Evolutionary conservation across 37 sponge, comb jelly and placozoan species (phyloP).

Genomic region (Theonella swinhoei): DNA sequence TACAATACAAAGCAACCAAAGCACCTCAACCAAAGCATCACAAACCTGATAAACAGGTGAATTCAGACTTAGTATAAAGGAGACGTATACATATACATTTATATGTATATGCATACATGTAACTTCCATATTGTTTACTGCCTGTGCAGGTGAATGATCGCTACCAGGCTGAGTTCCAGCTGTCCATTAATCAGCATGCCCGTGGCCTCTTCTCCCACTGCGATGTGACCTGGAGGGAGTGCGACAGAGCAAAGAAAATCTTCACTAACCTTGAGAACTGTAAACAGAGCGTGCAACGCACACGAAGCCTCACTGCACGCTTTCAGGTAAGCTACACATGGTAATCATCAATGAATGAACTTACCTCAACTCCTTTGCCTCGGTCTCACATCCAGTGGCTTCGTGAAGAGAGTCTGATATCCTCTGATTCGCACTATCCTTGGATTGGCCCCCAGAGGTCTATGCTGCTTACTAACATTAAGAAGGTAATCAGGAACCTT

Average conservation of each 20-base stretch:
- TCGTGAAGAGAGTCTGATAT: slow-evolving; percentile 67
- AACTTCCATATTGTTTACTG: neutral
- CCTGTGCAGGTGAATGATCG: slow-evolving; percentile 64
- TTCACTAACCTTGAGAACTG: slow-evolving; percentile 69
- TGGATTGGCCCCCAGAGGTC: slow-evolving; percentile 71
- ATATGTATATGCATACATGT: no score
- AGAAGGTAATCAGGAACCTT: slow-evolving; percentile 46
- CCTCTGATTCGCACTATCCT: slow-evolving; percentile 53
- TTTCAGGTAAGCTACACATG: slow-evolving; percentile 53
- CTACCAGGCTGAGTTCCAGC: slow-evolving; percentile 45
- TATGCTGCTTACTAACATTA: slow-evolving; percentile 58
- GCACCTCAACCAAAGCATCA: no score
- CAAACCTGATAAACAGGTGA: no score
- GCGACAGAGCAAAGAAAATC: slow-evolving; percentile 75
- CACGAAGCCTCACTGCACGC: slow-evolving; percentile 42
- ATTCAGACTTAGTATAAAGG: no score
- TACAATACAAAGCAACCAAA: no score
- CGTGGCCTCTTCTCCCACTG: slow-evolving; percentile 75
- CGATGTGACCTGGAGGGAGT: slow-evolving; percentile 83
- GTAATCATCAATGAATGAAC: neutral
- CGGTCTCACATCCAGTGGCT: slow-evolving; percentile 79
- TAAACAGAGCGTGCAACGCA: slow-evolving; percentile 59
- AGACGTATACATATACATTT: no score
- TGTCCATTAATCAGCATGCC: slow-evolving; percentile 63
- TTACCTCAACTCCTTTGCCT: no score